Evolutionary conservation across 2,888 invertebrate genomes (phyloP), one percentile per base, ranked within the genome.

Genomic region (Catocala nupta): DNA sequence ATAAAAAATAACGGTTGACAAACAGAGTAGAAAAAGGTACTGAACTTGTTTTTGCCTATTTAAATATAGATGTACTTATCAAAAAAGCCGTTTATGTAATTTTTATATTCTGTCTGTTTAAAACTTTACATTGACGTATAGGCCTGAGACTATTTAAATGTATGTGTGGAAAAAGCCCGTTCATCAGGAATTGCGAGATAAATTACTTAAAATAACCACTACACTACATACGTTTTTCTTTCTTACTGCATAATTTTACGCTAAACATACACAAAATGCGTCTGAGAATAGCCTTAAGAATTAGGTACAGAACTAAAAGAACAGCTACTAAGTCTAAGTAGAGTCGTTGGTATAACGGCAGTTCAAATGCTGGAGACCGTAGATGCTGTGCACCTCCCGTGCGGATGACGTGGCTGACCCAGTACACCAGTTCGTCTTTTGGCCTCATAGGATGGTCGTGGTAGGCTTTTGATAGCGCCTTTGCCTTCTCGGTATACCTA

Each of bases 331-430:
- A 65, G 70, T 91, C 91, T 34, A 90, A 34, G 51, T 84, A 89
- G 12, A 83, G 2, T 59, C 84, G 85, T 71, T 89, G 83, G 72
- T 88, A 90, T 64, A 84, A 82, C 12, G 85, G 84, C 9, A 87
- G 13, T 45, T 71, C 45, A 0, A 89, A 67, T 0, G 88, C 88
- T 0, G 81, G 71, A 0, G 90, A 90, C 5, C 86, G 83, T 7
- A 89, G 68, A 54, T 90, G 86, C 0, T 70, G 64, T 0, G 90
- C 89, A 0, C 90, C 90, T 0, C 70, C 49, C 1, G 90, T 90
- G 13, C 69, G 69, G 5, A 85, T 73, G 7, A 88, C 89, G 64
- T 90, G 88, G 48, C 85, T 81, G 2, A 88, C 83, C 89, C 90
- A 90, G 68, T 85, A 83, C 4, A 82, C 81, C 34, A 90, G 42